Conservation (phyloP, 2,888 invertebrate genomes). For the Harpalus rufipes region DNA sequence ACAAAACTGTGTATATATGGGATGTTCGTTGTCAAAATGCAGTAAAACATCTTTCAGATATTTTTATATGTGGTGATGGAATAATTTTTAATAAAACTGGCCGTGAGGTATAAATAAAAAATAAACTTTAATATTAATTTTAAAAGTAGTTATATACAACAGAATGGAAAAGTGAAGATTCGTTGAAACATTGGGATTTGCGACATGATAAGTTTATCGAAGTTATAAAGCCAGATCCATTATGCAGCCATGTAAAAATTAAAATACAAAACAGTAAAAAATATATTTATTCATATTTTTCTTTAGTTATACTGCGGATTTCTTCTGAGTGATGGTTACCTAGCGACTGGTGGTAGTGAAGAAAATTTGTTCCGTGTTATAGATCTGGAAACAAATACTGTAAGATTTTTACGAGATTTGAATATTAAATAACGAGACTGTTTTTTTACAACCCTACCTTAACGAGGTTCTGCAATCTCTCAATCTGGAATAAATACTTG, state of each 20-base stretch:
- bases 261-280: conserved; percentile 24
- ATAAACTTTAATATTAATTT: conserved; percentile 41
- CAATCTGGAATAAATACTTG: too few relatives aligned
- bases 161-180: conserved; percentile 82
- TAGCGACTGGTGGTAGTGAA: conserved; percentile 82
- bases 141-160: conserved; percentile 79
- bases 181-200: conserved; percentile 84
- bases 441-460: too few relatives aligned
- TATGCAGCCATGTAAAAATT: conserved; percentile 72
- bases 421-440: too few relatives aligned
- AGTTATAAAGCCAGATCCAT: conserved; percentile 80
- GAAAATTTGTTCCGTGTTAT: conserved; percentile 81
- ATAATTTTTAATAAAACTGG: conserved; percentile 83
- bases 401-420: conserved; percentile 73
- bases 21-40: conserved; percentile 83
- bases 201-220: conserved; percentile 82
- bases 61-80: conserved; percentile 84
- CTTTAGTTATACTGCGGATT: conserved; percentile 83
- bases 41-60: conserved; percentile 80
- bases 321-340: conserved; percentile 79
- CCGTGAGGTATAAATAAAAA: conserved; percentile 78
- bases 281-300: conserved; percentile 70
- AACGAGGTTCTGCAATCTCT: too few relatives aligned
- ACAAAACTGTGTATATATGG: conserved; percentile 84
- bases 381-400: conserved; percentile 80